Conservation (phyloP, 2,113 vertebrate species). For the Struthidea cinerea region DNA sequence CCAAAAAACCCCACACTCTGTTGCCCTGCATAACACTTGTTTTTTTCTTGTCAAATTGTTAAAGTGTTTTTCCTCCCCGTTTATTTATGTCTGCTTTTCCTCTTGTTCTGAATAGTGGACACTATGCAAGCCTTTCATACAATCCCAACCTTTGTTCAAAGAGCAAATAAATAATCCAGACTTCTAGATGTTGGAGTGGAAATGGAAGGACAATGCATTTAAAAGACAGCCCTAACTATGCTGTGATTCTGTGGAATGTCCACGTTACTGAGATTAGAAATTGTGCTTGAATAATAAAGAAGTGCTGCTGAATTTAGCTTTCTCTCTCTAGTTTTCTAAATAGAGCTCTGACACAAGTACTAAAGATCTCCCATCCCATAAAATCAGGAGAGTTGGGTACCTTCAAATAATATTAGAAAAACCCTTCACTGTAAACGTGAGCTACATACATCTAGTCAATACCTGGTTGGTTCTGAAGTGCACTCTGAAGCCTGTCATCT, state of each 20-base stretch:
- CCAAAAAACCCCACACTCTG: neutral
- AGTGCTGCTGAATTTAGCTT: neutral
- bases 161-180: neutral
- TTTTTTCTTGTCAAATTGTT: neutral
- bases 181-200: neutral
- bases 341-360: neutral
- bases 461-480: neutral
- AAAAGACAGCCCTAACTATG: neutral
- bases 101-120: neutral
- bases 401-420: conserved; percentile 1
- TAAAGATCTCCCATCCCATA: neutral
- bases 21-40: neutral
- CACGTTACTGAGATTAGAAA: neutral
- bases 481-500: neutral
- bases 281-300: neutral
- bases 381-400: neutral
- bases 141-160: neutral
- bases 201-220: neutral
- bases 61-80: neutral
- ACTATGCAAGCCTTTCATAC: neutral
- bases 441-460: neutral
- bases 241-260: neutral
- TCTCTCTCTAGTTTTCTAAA: neutral
- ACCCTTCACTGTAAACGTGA: neutral
- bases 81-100: neutral